A percentile compares a stretch with the other conserved stretches of the same genome.
phyloP scores from a whole-genome alignment of 2,888 invertebrate genomes.

The Drosophila mayaguana region DNA sequence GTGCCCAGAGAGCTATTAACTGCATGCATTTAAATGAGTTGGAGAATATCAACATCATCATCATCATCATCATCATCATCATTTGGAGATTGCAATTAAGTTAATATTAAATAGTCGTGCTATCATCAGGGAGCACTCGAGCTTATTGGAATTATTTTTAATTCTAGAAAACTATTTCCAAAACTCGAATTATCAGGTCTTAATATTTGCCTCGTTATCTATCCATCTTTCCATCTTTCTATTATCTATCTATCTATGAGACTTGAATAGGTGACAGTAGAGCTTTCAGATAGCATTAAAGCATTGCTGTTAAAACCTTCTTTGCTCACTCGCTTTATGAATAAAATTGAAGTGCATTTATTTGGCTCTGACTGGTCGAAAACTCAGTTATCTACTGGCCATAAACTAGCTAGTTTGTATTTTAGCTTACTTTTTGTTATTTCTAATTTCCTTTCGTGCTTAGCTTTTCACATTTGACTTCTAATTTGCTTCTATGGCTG shows the following conservation, averaged over 20 bases:
- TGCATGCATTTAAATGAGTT: constrained; percentile 1
- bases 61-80: no score
- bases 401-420: neutral
- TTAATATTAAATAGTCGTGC: neutral
- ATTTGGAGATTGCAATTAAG: neutral
- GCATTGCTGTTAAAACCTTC: neutral
- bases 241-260: no score
- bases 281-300: no score
- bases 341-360: neutral
- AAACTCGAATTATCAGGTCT: no score
- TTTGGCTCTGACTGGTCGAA: neutral
- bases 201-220: no score
- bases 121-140: neutral
- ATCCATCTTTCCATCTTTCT: no score
- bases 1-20: neutral
- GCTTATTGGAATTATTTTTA: no score
- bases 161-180: no score
- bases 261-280: neutral
- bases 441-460: neutral
- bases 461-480: neutral
- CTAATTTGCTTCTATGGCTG: constrained; percentile 6
- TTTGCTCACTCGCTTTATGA: neutral
- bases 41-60: no score
- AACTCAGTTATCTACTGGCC: neutral
- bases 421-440: neutral